These are phyloP conservation scores for Otocyon megalotis DNA, from an alignment of 2,113 vertebrate genomes.

Conservation along the genomic window DNA sequence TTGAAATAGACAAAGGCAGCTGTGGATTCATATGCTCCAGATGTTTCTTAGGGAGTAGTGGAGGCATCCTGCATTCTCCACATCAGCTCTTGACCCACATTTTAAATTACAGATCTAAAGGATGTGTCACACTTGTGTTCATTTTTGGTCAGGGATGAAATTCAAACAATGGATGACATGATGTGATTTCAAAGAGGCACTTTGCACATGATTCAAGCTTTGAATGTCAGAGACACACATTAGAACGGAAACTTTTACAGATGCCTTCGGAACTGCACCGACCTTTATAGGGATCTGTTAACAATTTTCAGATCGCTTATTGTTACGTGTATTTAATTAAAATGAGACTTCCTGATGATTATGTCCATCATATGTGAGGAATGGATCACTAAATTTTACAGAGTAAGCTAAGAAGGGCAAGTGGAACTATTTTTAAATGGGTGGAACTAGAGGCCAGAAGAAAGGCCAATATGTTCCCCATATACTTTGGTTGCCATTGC, in stretches of 20 bases:
- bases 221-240: not conserved
- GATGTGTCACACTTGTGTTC: not conserved
- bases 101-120: not conserved
- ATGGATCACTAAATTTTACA: not conserved
- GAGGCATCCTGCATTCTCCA: not conserved
- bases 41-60: not conserved
- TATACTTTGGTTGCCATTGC: not conserved
- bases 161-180: not conserved
- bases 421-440: not conserved
- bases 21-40: not conserved
- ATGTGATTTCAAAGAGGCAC: not conserved
- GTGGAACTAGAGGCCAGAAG: not conserved
- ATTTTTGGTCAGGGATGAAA: slow-evolving; percentile 23
- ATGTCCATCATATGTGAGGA: not conserved
- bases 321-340: not conserved
- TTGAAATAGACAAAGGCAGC: slow-evolving; percentile 20
- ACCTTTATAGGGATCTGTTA: not conserved
- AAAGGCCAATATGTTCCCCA: not conserved
- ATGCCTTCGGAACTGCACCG: not conserved
- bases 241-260: not conserved
- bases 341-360: not conserved
- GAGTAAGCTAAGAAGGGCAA: not conserved
- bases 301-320: not conserved
- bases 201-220: not conserved
- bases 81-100: not conserved